phyloP scores from a whole-genome alignment of 2,888 invertebrate species.

The Heliconius cydno region DNA sequence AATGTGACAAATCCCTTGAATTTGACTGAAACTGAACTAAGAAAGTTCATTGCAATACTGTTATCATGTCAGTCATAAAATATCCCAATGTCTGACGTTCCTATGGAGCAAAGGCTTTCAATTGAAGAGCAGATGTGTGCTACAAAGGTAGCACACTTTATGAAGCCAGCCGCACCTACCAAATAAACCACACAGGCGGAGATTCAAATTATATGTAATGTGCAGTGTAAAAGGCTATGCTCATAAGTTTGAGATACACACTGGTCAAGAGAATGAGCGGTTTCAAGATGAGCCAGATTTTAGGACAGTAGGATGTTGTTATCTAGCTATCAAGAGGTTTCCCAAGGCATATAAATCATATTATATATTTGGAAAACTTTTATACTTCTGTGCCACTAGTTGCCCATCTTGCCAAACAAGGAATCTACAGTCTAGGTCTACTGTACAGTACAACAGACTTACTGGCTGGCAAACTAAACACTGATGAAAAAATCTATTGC shows the following conservation, averaged over 20 bases:
- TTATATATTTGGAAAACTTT: constrained; percentile 53
- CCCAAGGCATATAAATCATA: constrained; percentile 50
- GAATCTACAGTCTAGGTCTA: constrained; percentile 51
- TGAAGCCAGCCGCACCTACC: constrained; percentile 34
- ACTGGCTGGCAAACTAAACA: constrained; percentile 53
- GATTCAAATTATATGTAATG: constrained; percentile 16
- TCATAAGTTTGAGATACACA: constrained; percentile 14
- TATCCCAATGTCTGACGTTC: too few species aligned
- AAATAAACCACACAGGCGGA: constrained; percentile 17
- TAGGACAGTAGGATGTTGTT: not conserved
- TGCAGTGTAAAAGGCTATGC: constrained; percentile 18
- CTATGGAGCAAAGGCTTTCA: too few species aligned
- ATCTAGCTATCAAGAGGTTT: not conserved
- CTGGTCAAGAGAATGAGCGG: constrained; percentile 7
- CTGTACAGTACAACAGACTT: constrained; percentile 49
- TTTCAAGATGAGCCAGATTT: constrained; percentile 7
- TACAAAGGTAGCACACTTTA: constrained; percentile 39
- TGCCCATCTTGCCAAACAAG: constrained; percentile 52
- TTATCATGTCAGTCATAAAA: too few species aligned
- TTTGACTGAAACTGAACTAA: too few species aligned
- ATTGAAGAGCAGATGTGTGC: too few species aligned
- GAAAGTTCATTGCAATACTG: too few species aligned
- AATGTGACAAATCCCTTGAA: too few species aligned
- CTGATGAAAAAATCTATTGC: constrained; percentile 54
- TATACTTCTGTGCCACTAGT: constrained; percentile 54